Conservation (phyloP, 2,797 vertebrate species). For the Erpetoichthys calabaricus region DNA sequence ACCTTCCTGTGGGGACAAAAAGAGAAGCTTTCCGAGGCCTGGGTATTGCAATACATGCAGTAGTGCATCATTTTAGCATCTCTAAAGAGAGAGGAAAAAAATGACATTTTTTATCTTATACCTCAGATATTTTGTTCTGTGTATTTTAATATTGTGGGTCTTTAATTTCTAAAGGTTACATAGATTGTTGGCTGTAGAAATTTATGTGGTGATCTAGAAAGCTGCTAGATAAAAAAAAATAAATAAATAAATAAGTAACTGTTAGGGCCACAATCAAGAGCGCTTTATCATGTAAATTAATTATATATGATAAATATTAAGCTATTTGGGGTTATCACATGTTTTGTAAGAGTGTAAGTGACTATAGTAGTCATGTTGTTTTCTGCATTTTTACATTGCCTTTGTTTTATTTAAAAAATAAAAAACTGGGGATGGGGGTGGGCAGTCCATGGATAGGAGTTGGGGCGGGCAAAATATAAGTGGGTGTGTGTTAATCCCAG, state of each 20-base stretch:
- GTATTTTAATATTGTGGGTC: constrained; percentile 99
- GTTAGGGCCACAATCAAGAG: constrained; percentile 71
- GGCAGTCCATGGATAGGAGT: constrained; percentile 27
- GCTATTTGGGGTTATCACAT: constrained; percentile 68
- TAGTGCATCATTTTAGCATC: constrained; percentile 87
- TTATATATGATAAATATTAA: constrained; percentile 75
- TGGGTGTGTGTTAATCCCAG: constrained; percentile 28
- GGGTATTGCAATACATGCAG: constrained; percentile 93
- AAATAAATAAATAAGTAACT: constrained; percentile 46
- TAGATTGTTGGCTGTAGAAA: constrained; percentile 85
- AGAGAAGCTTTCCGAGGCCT: constrained; percentile 78
- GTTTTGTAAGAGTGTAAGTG: constrained; percentile 76
- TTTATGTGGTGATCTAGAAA: constrained; percentile 84
- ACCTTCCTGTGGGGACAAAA: constrained; percentile 69
- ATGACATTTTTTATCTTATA: constrained; percentile 98
- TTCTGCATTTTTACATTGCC: constrained; percentile 52
- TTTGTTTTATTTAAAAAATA: constrained; percentile 17
- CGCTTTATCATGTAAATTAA: constrained; percentile 76
- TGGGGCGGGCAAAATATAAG: constrained; percentile 22
- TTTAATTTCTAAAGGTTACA: constrained; percentile 87
- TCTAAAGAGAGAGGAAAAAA: constrained; percentile 61
- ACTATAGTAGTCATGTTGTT: constrained; percentile 62
- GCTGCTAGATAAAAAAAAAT: constrained; percentile 59
- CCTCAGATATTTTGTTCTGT: constrained; percentile 99
- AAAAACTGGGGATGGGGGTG: constrained; percentile 18